Evolutionary conservation across 2,113 vertebrate genomes (phyloP).

Genomic region (zebrafish (Danio rerio)): GRCz12tu NC_133191.1:14187501-14188000

Average conservation of each 20-base stretch:
- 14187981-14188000: not conserved
- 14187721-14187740: not conserved
- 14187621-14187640: slow-evolving; percentile 1
- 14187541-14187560: slow-evolving; percentile 43
- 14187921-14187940: slow-evolving; percentile 44
- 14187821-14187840: slow-evolving; percentile 65
- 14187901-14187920: not conserved
- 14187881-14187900: slow-evolving; percentile 67
- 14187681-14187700: not conserved
- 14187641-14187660: not conserved
- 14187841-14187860: slow-evolving; percentile 69
- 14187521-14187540: slow-evolving; percentile 8
- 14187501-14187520: not conserved
- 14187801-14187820: slow-evolving; percentile 70
- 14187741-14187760: slow-evolving; percentile 20
- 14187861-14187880: slow-evolving; percentile 68
- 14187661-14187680: not conserved
- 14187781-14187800: slow-evolving; percentile 73
- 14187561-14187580: slow-evolving; percentile 74
- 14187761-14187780: slow-evolving; percentile 71
- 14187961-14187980: not conserved
- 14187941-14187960: not conserved
- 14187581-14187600: slow-evolving; percentile 79
- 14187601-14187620: not conserved
- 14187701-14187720: not conserved